Conservation (phyloP, 2,113 vertebrate species). For the Cranoglanis bouderius region DNA sequence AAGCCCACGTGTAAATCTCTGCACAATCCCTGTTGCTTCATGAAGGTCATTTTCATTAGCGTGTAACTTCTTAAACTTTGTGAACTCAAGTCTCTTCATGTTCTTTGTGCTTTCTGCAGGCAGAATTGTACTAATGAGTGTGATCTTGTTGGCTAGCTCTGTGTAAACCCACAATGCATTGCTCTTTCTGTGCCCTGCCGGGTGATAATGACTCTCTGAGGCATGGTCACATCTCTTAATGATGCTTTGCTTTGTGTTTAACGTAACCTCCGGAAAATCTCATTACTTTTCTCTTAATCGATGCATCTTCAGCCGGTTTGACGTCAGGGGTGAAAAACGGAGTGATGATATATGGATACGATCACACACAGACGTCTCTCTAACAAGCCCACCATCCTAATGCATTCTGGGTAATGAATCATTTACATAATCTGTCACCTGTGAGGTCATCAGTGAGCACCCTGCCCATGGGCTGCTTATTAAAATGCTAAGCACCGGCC, state of each 20-base stretch:
- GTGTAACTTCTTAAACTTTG: not conserved
- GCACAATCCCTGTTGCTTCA: not conserved
- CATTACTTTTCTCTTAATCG: constrained; percentile 68
- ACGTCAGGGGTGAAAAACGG: constrained; percentile 29
- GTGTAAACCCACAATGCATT: constrained; percentile 55
- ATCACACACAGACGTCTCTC: constrained; percentile 58
- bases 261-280: constrained; percentile 67
- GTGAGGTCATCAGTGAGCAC: constrained; percentile 68
- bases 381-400: constrained; percentile 63
- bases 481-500: constrained; percentile 71
- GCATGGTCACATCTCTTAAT: constrained; percentile 44
- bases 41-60: constrained; percentile 20
- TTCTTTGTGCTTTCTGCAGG: constrained; percentile 7
- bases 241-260: constrained; percentile 56
- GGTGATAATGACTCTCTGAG: constrained; percentile 46
- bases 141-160: constrained; percentile 49
- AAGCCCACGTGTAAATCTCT: not conserved
- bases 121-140: constrained; percentile 34
- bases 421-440: constrained; percentile 76
- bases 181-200: constrained; percentile 24
- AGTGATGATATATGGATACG: constrained; percentile 58
- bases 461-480: constrained; percentile 62
- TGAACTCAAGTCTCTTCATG: not conserved
- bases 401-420: constrained; percentile 75
- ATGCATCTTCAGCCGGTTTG: constrained; percentile 51